phyloP scores from a whole-genome alignment of 2,113 vertebrate species.

The Shinisaurus crocodilurus region DNA sequence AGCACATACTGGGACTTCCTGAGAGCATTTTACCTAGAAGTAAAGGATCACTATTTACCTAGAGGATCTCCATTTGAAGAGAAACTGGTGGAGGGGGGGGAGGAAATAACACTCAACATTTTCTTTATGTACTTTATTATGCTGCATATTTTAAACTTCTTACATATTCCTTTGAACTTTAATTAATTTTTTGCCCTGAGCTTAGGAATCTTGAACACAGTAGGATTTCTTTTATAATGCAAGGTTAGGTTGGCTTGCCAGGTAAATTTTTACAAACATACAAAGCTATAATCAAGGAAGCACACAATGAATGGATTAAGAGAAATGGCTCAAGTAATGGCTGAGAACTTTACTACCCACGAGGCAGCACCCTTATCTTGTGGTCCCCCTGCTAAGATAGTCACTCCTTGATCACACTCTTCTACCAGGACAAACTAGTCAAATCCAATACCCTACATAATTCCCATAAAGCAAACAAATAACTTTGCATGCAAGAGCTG shows the following conservation, averaged over 20 bases:
- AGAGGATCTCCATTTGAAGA: constrained; percentile 13
- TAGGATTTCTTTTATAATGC: constrained; percentile 8
- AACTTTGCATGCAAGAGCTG: neutral
- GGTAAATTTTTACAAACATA: constrained; percentile 29
- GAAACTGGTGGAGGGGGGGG: neutral
- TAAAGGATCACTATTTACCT: constrained; percentile 2
- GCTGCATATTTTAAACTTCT: constrained; percentile 35
- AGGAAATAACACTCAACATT: constrained; percentile 33
- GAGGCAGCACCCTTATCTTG: neutral
- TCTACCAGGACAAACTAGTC: neutral
- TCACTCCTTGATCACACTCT: neutral
- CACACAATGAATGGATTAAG: constrained; percentile 50
- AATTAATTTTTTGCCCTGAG: constrained; percentile 57
- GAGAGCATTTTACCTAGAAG: neutral
- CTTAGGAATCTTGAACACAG: constrained; percentile 26
- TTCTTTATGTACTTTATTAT: constrained; percentile 1
- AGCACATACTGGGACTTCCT: neutral
- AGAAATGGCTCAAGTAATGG: constrained; percentile 22
- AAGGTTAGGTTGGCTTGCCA: constrained; percentile 34
- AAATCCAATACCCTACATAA: neutral
- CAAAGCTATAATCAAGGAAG: constrained; percentile 43
- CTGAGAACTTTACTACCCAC: neutral
- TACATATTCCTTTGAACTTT: constrained; percentile 43
- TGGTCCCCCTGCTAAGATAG: neutral
- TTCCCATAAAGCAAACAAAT: neutral